Percentiles rank a stretch among this genome's conserved stretches.
Evolutionary conservation across 2,113 vertebrate species (phyloP).

Genomic region (Hassar affinis): DNA sequence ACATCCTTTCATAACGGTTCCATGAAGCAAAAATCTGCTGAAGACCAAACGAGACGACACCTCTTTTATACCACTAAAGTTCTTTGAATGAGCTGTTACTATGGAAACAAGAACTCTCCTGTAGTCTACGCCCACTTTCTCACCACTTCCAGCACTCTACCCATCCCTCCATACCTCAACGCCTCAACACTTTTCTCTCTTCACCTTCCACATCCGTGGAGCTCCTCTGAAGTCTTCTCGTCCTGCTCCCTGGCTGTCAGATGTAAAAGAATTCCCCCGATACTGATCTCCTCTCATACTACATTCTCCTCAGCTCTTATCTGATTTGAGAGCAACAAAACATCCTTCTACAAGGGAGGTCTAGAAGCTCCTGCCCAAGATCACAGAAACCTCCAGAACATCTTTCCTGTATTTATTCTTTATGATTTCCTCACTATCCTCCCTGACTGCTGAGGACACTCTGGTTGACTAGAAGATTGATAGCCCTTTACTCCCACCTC

Average conservation of each 20-base stretch:
- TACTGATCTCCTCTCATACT: neutral
- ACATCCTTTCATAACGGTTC: too few species aligned
- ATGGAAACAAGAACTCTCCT: neutral
- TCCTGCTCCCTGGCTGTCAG: neutral
- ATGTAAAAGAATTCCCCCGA: neutral
- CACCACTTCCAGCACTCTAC: neutral
- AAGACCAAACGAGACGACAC: too few species aligned
- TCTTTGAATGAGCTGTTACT: neutral
- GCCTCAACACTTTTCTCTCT: neutral
- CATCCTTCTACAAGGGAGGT: neutral
- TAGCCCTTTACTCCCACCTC: neutral
- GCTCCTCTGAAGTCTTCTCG: neutral
- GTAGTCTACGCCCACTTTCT: neutral
- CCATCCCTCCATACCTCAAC: neutral
- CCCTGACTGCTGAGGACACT: neutral
- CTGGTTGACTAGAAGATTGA: neutral
- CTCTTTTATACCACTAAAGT: neutral
- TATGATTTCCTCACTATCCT: neutral
- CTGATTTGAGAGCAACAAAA: neutral
- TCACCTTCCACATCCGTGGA: neutral
- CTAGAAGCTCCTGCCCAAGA: neutral
- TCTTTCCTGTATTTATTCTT: neutral
- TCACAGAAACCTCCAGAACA: neutral
- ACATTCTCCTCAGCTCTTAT: neutral
- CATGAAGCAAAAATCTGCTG: too few species aligned